Evolutionary conservation across 1,140 invertebrate genomes (phyloP).

Genomic region (Lamellibrachia luymesi): DNA sequence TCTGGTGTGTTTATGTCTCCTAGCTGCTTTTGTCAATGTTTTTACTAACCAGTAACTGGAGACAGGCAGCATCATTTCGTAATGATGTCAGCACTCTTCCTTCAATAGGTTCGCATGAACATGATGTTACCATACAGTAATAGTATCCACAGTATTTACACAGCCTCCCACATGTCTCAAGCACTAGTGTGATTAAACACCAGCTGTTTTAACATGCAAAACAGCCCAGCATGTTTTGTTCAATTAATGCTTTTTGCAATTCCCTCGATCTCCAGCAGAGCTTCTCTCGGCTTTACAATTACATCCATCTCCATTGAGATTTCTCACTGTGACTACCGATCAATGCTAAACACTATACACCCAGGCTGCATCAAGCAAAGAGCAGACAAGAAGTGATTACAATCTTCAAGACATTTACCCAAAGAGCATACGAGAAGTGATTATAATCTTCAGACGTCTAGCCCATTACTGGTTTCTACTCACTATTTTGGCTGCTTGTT

Average conservation of each 20-base stretch:
- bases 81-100: background rate
- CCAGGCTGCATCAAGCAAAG: background rate
- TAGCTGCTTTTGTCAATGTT: background rate
- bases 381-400: too few species aligned
- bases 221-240: background rate
- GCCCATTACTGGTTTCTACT: background rate
- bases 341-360: background rate
- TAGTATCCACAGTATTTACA: background rate
- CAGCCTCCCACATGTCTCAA: background rate
- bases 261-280: background rate
- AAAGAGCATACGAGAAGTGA: background rate
- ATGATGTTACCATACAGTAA: background rate
- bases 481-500: too few species aligned
- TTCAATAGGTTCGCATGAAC: background rate
- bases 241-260: background rate
- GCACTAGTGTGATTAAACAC: background rate
- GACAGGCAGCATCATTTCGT: background rate
- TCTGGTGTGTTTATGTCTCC: background rate
- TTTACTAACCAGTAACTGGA: too few species aligned
- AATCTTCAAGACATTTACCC: too few species aligned
- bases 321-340: background rate
- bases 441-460: background rate
- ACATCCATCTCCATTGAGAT: background rate
- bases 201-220: background rate
- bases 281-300: background rate